A percentile compares a stretch with the other conserved stretches of the same genome.
Evolutionary conservation across 2,888 invertebrate genomes (phyloP).

Genomic region (Perizoma flavofasciatum): DNA sequence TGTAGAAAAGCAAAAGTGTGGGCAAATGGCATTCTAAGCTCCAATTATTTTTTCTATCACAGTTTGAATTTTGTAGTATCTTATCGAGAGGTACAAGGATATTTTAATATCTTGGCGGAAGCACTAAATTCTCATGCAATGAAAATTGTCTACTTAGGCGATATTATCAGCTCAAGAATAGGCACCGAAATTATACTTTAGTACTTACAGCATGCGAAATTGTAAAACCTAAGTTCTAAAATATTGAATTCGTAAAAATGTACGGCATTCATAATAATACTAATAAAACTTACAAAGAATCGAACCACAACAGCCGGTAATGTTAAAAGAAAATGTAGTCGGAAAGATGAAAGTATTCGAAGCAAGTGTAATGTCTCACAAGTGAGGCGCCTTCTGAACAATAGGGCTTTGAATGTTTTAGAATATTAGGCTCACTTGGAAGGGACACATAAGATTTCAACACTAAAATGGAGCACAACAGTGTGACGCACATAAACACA

Average conservation of each 20-base stretch:
- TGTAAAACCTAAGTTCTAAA: slow-evolving; percentile 15
- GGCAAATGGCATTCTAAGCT: slow-evolving; percentile 28
- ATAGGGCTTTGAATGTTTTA: slow-evolving; percentile 59
- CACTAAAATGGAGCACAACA: slow-evolving; percentile 78
- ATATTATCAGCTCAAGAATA: slow-evolving; percentile 22
- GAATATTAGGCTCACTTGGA: slow-evolving; percentile 73
- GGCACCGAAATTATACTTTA: slow-evolving; percentile 7
- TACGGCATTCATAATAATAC: not conserved
- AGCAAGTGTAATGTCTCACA: slow-evolving; percentile 79
- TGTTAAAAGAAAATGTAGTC: slow-evolving; percentile 44
- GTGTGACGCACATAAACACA: slow-evolving; percentile 83
- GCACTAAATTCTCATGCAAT: slow-evolving; percentile 31
- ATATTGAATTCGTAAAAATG: no score
- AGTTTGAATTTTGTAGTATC: slow-evolving; percentile 20
- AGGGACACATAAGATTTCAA: slow-evolving; percentile 70
- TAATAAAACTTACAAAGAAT: slow-evolving; percentile 36
- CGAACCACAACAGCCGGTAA: slow-evolving; percentile 41
- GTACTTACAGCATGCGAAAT: slow-evolving; percentile 32
- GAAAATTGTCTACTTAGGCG: slow-evolving; percentile 23
- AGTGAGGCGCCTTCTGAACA: slow-evolving; percentile 80
- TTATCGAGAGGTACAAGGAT: slow-evolving; percentile 10
- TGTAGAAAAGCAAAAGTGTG: slow-evolving; percentile 30
- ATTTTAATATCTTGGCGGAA: slow-evolving; percentile 10
- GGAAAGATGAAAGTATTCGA: slow-evolving; percentile 46
- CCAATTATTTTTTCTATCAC: slow-evolving; percentile 11